Conservation (phyloP, 2,797 vertebrate genomes). For the Danionella dracula region DNA sequence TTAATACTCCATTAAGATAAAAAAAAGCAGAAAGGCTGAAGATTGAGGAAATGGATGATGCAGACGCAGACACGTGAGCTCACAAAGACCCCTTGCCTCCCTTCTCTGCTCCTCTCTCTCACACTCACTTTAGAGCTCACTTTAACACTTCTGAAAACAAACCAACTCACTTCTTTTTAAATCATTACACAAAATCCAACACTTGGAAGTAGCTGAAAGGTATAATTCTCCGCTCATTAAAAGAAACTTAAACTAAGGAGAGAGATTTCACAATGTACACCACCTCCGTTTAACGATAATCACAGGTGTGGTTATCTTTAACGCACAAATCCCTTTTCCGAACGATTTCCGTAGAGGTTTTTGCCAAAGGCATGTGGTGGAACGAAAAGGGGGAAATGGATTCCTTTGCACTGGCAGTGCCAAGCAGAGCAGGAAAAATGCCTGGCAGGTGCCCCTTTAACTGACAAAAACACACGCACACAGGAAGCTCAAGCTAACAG, state of each 20-base stretch:
- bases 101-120: neutral
- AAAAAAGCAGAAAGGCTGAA: neutral
- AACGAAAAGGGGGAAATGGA: constrained; percentile 21
- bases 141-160: constrained; percentile 24
- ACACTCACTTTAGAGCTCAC: neutral
- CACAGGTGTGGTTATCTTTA: constrained; percentile 44
- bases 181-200: constrained; percentile 24
- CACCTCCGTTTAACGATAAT: constrained; percentile 45
- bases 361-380: constrained; percentile 16
- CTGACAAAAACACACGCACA: constrained; percentile 1
- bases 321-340: constrained; percentile 36
- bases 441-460: constrained; percentile 26
- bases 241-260: constrained; percentile 39
- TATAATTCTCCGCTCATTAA: constrained; percentile 48
- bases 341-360: constrained; percentile 35
- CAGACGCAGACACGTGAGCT: neutral
- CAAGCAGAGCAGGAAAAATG: constrained; percentile 34
- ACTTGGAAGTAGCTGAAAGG: constrained; percentile 35
- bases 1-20: too few species aligned
- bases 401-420: constrained; percentile 6
- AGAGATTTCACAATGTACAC: constrained; percentile 29
- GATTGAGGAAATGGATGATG: constrained; percentile 18
- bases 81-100: neutral
- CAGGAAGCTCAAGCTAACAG: neutral
- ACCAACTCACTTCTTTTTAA: constrained; percentile 26